Evolutionary conservation across 2,113 vertebrate genomes (phyloP).

Genomic region (Athene noctua): DNA sequence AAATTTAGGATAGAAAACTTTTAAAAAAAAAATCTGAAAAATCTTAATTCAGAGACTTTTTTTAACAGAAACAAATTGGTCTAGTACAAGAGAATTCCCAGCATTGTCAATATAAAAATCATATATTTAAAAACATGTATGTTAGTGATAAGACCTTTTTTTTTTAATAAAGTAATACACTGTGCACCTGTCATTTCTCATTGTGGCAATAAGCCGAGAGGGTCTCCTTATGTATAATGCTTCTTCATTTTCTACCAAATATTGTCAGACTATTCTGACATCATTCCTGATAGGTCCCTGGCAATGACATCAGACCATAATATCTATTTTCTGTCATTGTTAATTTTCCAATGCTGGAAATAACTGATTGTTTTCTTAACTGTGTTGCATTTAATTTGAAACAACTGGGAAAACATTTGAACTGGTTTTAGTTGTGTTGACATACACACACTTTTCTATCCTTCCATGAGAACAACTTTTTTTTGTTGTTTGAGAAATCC

Average conservation of each 20-base stretch:
- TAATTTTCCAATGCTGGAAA: background rate
- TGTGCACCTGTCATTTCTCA: background rate
- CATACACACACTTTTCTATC: background rate
- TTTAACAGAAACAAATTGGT: background rate
- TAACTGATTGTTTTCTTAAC: conserved; percentile 19
- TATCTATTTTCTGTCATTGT: background rate
- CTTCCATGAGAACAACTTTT: background rate
- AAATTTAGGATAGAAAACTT: background rate
- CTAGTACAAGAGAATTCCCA: background rate
- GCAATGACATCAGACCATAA: background rate
- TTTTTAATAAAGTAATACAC: background rate
- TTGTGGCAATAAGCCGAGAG: background rate
- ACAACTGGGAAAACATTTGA: background rate
- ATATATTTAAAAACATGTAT: background rate
- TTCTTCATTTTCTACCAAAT: background rate
- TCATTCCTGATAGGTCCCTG: background rate
- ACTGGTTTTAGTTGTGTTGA: background rate
- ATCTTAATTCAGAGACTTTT: background rate
- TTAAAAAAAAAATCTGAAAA: background rate
- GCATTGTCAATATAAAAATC: background rate
- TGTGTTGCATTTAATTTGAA: background rate
- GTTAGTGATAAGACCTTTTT: background rate
- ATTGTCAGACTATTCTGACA: background rate
- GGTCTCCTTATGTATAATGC: background rate
- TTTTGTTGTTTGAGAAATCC: background rate